Conservation (phyloP, 1,140 invertebrate genomes). For the Paramacrobiotus metropolitanus region DNA sequence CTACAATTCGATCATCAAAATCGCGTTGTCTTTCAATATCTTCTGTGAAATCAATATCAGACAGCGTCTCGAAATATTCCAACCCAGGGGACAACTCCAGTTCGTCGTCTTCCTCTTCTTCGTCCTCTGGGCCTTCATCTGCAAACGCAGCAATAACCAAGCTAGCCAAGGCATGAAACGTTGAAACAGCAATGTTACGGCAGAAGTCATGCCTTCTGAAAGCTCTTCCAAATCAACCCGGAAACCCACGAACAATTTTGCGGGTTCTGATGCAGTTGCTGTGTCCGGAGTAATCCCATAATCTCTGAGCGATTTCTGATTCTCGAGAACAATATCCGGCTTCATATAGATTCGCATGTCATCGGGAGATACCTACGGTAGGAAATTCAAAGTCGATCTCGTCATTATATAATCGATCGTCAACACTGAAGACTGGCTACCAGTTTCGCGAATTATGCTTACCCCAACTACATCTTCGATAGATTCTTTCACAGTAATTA, state of each 20-base stretch:
- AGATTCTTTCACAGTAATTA: not conserved
- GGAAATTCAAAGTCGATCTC: not conserved
- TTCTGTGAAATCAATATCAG: conserved; percentile 2
- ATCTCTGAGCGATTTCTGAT: not conserved
- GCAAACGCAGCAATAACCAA: not conserved
- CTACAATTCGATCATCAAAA: not conserved
- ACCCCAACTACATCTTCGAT: not conserved
- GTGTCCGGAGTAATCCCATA: not conserved
- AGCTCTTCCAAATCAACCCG: not conserved
- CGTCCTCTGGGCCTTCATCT: not conserved
- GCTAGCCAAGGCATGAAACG: not conserved
- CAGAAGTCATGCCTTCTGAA: not conserved
- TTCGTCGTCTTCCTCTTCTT: not conserved
- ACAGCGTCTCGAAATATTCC: not conserved
- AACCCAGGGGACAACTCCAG: not conserved
- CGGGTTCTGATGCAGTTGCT: not conserved
- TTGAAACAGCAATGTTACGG: not conserved
- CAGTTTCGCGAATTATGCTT: not conserved
- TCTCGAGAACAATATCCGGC: not conserved
- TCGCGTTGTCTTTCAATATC: not conserved
- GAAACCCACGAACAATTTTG: not conserved
- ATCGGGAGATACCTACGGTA: not conserved
- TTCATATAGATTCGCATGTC: not conserved
- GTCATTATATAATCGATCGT: not conserved
- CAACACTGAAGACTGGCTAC: too few species aligned